Evolutionary conservation across 2,113 vertebrate species (phyloP), one percentile per base, ranked within the genome.

Genomic region (Coregonus clupeaformis): DNA sequence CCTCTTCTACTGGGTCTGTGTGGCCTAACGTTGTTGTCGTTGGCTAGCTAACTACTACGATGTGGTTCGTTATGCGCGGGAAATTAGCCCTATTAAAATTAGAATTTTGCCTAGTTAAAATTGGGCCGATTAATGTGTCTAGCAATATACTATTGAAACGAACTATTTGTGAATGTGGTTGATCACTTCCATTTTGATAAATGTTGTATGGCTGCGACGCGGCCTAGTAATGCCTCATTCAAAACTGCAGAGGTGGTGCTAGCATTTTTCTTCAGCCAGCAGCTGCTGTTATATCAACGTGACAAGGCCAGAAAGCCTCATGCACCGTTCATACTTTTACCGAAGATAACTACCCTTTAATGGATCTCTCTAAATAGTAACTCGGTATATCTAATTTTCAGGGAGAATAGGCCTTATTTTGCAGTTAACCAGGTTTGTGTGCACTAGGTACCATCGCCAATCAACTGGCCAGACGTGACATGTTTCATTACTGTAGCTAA

Each of bases 291-390:
- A 18, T 24, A 20, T 68, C 67, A 68, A 68, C 67, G 67, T 68
- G 42, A 68, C 67, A 24, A 68, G 67, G 67, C 67, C 67, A 68
- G 29, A 68, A 42, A 32, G n/a, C 67, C 32, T 47, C 11, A n/a
- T 62, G 59, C 66, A 68, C 66, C 22, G 12, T 3, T 68, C 16
- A 6, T 12, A 5, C 18, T n/a, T 32, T 68, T n/a, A 18, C 7
- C 32, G 16, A 22, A 14, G 20, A 22, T 62, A 62, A 7, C 2
- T 62, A 3, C 22, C 1, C 1, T 62, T 62, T 62, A 22, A 25
- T 7, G 22, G 2, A n/a, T 22, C 9, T 25, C 2, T 22, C 7
- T 52, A 52, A 52, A 52, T 18, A 49, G 14, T 49, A 49, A 49
- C 4, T 52, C 0, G 3, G 3, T 18, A 52, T 14, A 11, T 42